Evolutionary conservation across 2,888 invertebrate genomes (phyloP).

Genomic region (Microchrysa polita): DNA sequence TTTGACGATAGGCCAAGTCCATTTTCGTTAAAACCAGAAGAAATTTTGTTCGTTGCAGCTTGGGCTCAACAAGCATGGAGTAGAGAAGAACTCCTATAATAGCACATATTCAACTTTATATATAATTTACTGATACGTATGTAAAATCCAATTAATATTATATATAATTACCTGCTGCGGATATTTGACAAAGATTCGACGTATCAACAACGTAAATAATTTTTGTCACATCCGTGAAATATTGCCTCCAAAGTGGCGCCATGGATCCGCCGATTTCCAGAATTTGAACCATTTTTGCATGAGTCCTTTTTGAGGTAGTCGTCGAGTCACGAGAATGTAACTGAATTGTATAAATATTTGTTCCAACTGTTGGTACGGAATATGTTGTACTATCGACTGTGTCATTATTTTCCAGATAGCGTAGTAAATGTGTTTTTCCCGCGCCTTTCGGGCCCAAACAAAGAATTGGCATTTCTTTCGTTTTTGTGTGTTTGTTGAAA

Average conservation of each 20-base stretch:
- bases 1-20: constrained; percentile 86
- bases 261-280: constrained; percentile 84
- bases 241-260: constrained; percentile 84
- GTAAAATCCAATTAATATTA: constrained; percentile 62
- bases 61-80: constrained; percentile 78
- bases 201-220: constrained; percentile 85
- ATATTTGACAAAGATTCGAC: constrained; percentile 86
- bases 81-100: constrained; percentile 81
- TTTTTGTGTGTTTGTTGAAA: too few relatives aligned
- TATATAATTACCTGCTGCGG: constrained; percentile 72
- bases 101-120: constrained; percentile 61
- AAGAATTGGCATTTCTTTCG: constrained; percentile 64
- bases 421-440: constrained; percentile 82
- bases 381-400: constrained; percentile 79
- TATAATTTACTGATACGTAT: constrained; percentile 74
- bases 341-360: constrained; percentile 76
- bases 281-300: constrained; percentile 68
- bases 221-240: constrained; percentile 73
- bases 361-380: constrained; percentile 82
- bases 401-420: constrained; percentile 75
- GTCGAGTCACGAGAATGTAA: constrained; percentile 61
- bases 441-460: constrained; percentile 83
- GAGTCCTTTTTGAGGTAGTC: constrained; percentile 39
- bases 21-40: constrained; percentile 81
- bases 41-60: constrained; percentile 73